Percentiles rank a stretch among this genome's conserved stretches.
Conservation (phyloP, 2,113 vertebrate genomes). For the Hemiprocne comata region DNA sequence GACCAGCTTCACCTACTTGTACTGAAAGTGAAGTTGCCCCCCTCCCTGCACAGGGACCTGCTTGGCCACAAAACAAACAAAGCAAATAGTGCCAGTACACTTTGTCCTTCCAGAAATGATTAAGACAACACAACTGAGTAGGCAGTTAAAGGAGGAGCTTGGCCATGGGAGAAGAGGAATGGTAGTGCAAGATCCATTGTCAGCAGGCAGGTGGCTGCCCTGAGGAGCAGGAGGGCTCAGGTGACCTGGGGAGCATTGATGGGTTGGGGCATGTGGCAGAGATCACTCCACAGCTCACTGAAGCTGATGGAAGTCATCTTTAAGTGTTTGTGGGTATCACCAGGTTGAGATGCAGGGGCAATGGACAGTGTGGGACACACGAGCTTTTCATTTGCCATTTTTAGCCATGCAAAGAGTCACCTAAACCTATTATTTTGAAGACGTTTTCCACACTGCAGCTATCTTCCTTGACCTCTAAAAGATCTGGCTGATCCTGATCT, state of each 20-base stretch:
- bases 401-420: not conserved
- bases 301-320: not conserved
- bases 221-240: not conserved
- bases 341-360: not conserved
- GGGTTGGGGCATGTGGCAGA: not conserved
- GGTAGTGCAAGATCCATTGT: not conserved
- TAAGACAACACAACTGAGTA: not conserved
- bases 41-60: not conserved
- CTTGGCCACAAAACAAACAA: not conserved
- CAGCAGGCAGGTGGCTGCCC: constrained; percentile 6
- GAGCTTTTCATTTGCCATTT: not conserved
- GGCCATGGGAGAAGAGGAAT: not conserved
- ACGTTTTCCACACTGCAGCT: constrained; percentile 14
- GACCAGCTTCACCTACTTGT: not conserved
- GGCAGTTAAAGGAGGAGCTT: constrained; percentile 51
- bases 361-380: fast-evolving
- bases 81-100: not conserved
- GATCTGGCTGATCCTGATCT: constrained; percentile 48
- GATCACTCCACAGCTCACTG: not conserved
- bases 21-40: not conserved
- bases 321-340: not conserved
- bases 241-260: not conserved
- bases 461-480: constrained; percentile 50
- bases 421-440: constrained; percentile 18
- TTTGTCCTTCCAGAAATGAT: constrained; percentile 21